Evolutionary conservation across 1,140 invertebrate genomes (phyloP), one percentile per base, ranked within the genome.

Genomic region (Cydia fagiglandana): DNA sequence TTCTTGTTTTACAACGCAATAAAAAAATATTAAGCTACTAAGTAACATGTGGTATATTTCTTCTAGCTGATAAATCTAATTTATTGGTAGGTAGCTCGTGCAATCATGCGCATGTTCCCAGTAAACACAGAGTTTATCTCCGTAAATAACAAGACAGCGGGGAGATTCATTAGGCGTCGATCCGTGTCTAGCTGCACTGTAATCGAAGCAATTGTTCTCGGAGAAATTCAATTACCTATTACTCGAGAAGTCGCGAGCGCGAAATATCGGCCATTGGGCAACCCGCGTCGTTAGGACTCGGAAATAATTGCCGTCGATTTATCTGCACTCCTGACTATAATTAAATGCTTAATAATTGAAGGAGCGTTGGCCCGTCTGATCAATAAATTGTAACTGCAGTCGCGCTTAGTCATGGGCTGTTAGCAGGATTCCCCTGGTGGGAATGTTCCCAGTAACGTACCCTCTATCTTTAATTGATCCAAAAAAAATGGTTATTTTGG

Each of bases 151-250:
- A 91, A 91, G 91, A 91, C 91, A 91, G 88, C 84, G 80, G 78
- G 86, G 87, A 92, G 91, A 92, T 92, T 92, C 91, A 92, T 92
- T 92, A 92, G 89, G 88, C 88, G 87, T 90, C 90, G 88, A 90
- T 91, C 88, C 87, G 84, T 88, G 89, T 89, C 86, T 86, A 82
- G 83, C 84, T 81, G 86, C 83, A 83, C 85, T 88, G 87, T 91
- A 92, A 92, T 92, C 88, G 91, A 91, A 84, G 89, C 91, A 92
- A 92, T 91, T 91, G 91, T 91, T 92, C 89, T 90, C 81, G 64
- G 77, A 84, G 86, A 91, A 91, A 91, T 92, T 92, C 87, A 91
- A 92, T 91, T 90, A 90, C 56, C 56, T 61, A 91, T 88, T 86
- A 83, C 81, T 81, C 79, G 83, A 79, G 81, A 81, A 83, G 85